Percentiles rank a stretch among this genome's conserved stretches.
Evolutionary conservation across 2,113 vertebrate species (phyloP).

Genomic region (Potamarius usumacintae): DNA sequence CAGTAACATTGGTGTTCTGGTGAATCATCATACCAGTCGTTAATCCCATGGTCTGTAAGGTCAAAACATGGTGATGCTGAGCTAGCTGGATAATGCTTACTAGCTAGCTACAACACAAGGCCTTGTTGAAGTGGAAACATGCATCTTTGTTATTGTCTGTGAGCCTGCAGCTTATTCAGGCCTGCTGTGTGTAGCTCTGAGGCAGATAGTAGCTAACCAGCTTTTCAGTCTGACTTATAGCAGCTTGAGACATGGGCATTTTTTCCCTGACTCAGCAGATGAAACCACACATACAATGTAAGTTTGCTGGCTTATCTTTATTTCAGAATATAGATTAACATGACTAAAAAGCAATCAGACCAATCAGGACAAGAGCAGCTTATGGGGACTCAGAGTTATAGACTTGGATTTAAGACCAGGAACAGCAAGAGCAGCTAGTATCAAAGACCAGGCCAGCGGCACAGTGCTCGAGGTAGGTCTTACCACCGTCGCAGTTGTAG

Average conservation of each 20-base stretch:
- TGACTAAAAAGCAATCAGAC: neutral
- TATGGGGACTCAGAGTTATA: neutral
- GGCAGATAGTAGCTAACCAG: neutral
- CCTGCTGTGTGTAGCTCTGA: neutral
- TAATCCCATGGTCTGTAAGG: neutral
- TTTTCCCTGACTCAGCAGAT: neutral
- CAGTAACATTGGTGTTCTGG: neutral
- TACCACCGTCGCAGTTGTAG: conserved; percentile 64
- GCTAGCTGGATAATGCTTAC: neutral
- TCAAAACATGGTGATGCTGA: neutral
- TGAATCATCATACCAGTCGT: neutral
- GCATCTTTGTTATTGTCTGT: neutral
- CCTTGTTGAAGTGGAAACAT: neutral
- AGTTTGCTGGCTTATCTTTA: conserved; percentile 28
- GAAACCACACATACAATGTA: neutral
- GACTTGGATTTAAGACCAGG: conserved; percentile 63
- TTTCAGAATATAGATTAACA: conserved; percentile 25
- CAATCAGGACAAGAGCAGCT: conserved; percentile 6
- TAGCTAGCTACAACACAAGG: neutral
- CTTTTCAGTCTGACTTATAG: neutral
- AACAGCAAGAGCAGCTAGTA: conserved; percentile 73
- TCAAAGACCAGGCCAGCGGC: conserved; percentile 65
- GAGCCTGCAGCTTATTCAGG: neutral
- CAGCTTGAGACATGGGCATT: neutral
- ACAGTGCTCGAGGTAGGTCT: conserved; percentile 58